phyloP scores from a whole-genome alignment of 2,888 invertebrate species.

The Lasioglossum lativentre region DNA sequence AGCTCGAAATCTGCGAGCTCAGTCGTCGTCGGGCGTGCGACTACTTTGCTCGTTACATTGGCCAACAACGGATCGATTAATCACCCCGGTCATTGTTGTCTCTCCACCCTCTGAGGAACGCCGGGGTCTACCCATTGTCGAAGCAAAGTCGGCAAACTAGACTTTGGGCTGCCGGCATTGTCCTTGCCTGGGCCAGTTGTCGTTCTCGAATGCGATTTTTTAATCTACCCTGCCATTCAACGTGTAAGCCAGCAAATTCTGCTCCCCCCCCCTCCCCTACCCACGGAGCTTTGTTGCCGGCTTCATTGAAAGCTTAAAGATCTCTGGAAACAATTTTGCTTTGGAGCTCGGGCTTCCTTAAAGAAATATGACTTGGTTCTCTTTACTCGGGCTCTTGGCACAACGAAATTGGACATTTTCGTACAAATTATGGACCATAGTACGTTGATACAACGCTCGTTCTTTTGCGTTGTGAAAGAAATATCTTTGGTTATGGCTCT shows the following conservation, averaged over 20 bases:
- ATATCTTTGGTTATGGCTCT: too few relatives aligned
- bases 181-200: neutral
- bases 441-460: neutral
- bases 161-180: neutral
- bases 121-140: neutral
- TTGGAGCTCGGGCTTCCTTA: neutral
- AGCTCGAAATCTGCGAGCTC: conserved; percentile 43
- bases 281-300: neutral
- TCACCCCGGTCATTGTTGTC: conserved; percentile 21
- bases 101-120: neutral
- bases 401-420: neutral
- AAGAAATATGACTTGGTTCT: neutral
- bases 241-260: neutral
- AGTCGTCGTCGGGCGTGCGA: neutral
- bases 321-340: neutral
- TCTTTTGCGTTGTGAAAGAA: neutral
- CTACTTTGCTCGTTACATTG: conserved; percentile 52
- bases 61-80: conserved; percentile 57
- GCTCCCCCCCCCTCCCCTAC: too few relatives aligned
- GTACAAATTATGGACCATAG: neutral
- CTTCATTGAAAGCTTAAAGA: neutral
- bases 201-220: neutral
- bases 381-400: neutral
- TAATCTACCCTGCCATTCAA: neutral
- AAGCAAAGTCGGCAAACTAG: neutral